Evolutionary conservation across 2,888 invertebrate genomes (phyloP), one percentile per base, ranked within the genome.

Genomic region (Anticlea derivata): DNA sequence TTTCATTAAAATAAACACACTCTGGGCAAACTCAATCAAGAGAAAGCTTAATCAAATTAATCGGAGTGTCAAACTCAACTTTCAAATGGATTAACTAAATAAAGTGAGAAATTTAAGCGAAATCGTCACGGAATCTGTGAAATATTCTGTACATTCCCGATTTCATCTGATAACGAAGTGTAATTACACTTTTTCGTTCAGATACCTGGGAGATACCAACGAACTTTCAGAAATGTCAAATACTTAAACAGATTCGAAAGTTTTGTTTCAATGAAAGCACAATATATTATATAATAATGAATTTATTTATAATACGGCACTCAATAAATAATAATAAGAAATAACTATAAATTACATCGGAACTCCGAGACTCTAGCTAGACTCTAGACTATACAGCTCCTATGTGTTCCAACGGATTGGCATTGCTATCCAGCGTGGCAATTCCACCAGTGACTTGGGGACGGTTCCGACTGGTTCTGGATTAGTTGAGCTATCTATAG

Each of bases 1-100:
- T 11, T 48, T 26, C 17, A 48, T 39, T 48, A 17, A 39, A 33
- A 40, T 20, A 12, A 22, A 39, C 37, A 50, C 24, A 33, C 29
- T 22, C 22, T 39, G 33, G 29, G 35, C 52, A 44, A 63, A 55
- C 38, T 57, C 40, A 47, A 50, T 45, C 31, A 44, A 47, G 38
- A 37, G 54, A 51, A 47, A 66, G 54, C 51, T 78, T 73, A 73
- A 79, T 80, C 78, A 73, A 66, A 53, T 62, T 66, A 66, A 76
- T 75, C 71, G 66, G 47, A 53, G 60, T 71, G 78, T 75, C 77
- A 73, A 68, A 70, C 69, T 45, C 45, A 60, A 66, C 60, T 55
- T 63, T 65, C 58, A 60, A 61, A 66, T 58, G 53, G 56, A 46
- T 43, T 33, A 30, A 27, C 24, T 34, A 41, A 54, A 58, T 37